phyloP scores from a whole-genome alignment of 1,140 invertebrate species.

The Cyphomyrmex costatus region DNA sequence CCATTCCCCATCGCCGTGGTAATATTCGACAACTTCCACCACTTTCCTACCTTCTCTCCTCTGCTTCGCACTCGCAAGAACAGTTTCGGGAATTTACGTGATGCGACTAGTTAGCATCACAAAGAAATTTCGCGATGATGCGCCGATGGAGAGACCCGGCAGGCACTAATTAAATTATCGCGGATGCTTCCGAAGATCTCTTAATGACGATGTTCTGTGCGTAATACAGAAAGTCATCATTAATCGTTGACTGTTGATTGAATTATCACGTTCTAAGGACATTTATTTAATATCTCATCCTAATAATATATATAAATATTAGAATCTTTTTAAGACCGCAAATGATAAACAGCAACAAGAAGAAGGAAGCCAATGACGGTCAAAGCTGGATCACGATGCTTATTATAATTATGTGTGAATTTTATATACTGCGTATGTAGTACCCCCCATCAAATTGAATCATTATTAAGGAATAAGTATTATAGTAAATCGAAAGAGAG shows the following conservation, averaged over 20 bases:
- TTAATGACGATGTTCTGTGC: neutral
- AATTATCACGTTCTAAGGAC: neutral
- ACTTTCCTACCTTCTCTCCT: constrained; percentile 76
- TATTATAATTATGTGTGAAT: too few species aligned
- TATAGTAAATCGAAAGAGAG: neutral
- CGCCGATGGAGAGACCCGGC: neutral
- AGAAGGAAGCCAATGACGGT: too few species aligned
- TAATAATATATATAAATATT: too few species aligned
- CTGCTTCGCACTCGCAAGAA: constrained; percentile 55
- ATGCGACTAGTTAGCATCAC: constrained; percentile 9
- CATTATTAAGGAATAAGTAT: neutral
- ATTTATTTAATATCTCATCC: neutral
- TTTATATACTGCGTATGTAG: too few species aligned
- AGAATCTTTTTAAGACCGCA: too few species aligned
- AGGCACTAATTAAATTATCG: neutral
- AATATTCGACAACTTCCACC: constrained; percentile 86
- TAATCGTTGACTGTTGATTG: neutral
- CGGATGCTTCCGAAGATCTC: neutral
- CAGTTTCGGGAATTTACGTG: constrained; percentile 39
- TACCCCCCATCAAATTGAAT: too few species aligned
- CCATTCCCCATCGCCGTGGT: constrained; percentile 84
- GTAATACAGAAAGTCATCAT: neutral
- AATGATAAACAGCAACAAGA: too few species aligned
- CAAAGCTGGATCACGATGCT: too few species aligned
- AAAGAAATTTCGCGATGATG: constrained; percentile 4